Base-by-base conservation (phyloP, 2,888 invertebrate species). In the Brachyopa scutellaris region DNA sequence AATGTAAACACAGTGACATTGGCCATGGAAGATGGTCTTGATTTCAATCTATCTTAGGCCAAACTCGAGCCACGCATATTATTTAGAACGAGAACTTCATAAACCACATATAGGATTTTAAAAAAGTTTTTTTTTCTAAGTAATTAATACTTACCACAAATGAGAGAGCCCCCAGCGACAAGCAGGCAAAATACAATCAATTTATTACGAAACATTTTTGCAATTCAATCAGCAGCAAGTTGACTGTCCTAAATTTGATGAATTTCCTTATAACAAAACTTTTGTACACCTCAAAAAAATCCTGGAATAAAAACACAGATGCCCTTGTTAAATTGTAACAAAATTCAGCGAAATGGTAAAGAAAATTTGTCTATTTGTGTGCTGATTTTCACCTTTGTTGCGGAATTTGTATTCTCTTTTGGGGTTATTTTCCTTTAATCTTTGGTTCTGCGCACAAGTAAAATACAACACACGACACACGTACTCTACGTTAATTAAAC, bases 131-230 rank as follows among this genome's bases (percentile, higher is more conserved):
- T 23, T 33, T 21, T n/a, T 29, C 1, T 45, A n/a, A 13, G 9
- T n/a, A 19, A 45, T 7, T 31, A 33, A 1, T 9, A 79, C 79
- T 79, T 73, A 79, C 79, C 79, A 67, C 53, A 74, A 61, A 79
- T 67, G 4, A 79, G 33, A 7, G 61, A 55, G 67, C 47, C 51
- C 74, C 79, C 79, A 67, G 79, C 74, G 67, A 79, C 79, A 61
- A 79, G 74, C 79, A 79, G 61, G 40, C 67, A 79, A 67, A 79
- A 61, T 55, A 74, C 74, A 38, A 74, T 40, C 53, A 74, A 62
- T 62, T 79, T 79, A 74, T 79, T 79, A 79, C 79, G 79, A 79
- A 79, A 79, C 79, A 79, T 79, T 9, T 73, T 74, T 26, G 3
- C 26, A 26, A 26, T 26, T 3, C 26, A 26, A 26, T 6, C n/a